These are phyloP conservation scores for Phrynosoma blainvillii DNA, from an alignment of 2,113 vertebrate species.

Conservation along the genomic window DNA sequence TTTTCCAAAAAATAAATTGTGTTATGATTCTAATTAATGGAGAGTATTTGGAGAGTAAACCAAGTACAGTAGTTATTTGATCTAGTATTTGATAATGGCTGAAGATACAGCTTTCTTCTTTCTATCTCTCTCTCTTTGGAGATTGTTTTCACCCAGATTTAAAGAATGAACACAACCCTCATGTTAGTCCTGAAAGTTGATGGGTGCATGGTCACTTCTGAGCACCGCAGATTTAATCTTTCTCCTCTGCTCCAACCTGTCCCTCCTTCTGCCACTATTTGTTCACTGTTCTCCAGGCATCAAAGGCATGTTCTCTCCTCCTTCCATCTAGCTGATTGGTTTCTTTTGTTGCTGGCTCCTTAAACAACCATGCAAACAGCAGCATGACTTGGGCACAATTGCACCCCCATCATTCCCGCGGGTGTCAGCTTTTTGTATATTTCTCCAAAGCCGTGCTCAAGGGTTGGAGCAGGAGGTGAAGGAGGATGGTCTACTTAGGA, in stretches of 20 bases:
- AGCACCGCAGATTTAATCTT: too few relatives aligned
- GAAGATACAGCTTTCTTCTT: too few relatives aligned
- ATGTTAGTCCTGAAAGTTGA: not conserved
- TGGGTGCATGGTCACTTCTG: too few relatives aligned
- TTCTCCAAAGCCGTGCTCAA: not conserved
- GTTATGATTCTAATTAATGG: too few relatives aligned
- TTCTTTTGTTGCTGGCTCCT: not conserved
- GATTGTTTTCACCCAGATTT: not conserved
- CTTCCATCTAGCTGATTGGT: not conserved
- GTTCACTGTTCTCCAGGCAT: not conserved
- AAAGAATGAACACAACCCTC: not conserved
- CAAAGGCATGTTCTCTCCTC: not conserved
- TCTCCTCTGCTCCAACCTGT: not conserved
- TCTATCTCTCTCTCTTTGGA: too few relatives aligned
- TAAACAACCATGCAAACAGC: not conserved
- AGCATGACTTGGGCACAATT: not conserved
- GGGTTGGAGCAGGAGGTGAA: too few relatives aligned
- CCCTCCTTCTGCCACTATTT: not conserved
- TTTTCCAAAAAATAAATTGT: too few relatives aligned
- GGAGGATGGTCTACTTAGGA: not conserved
- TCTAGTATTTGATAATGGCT: too few relatives aligned
- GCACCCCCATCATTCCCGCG: not conserved
- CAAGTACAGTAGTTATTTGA: too few relatives aligned
- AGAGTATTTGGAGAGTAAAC: too few relatives aligned
- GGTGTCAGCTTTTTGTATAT: not conserved